These are phyloP conservation scores for Thelaira solivaga DNA, from an alignment of 2,888 invertebrate species.

Conservation along the genomic window DNA sequence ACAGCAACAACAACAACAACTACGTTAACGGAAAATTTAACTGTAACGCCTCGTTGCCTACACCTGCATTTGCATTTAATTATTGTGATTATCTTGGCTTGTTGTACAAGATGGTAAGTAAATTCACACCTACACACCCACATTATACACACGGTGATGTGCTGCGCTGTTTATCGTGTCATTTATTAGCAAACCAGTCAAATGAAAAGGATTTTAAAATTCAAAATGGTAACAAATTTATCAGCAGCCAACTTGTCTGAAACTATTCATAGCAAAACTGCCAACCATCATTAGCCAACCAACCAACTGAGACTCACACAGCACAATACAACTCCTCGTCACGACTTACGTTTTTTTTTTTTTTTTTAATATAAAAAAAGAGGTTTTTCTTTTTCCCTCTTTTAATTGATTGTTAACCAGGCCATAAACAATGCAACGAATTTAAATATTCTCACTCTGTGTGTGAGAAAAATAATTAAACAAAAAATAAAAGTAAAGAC, in stretches of 20 bases:
- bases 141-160: not conserved
- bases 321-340: too few species aligned
- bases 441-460: not conserved
- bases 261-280: slow-evolving; percentile 20
- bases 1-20: slow-evolving; percentile 21
- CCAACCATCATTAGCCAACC: slow-evolving; percentile 16
- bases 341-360: not conserved
- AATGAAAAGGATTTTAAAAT: slow-evolving; percentile 22
- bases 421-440: slow-evolving; percentile 16
- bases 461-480: not conserved
- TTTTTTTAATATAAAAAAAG: not conserved
- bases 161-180: too few species aligned
- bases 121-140: not conserved
- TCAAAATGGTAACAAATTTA: slow-evolving; percentile 52
- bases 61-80: slow-evolving; percentile 73
- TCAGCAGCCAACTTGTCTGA: slow-evolving; percentile 6
- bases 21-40: slow-evolving; percentile 47
- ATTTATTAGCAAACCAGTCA: slow-evolving; percentile 44
- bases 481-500: slow-evolving; percentile 5
- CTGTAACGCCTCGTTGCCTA: slow-evolving; percentile 65
- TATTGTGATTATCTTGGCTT: slow-evolving; percentile 75
- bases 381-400: slow-evolving; percentile 12
- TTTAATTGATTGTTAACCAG: slow-evolving; percentile 48
- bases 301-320: slow-evolving; percentile 14
- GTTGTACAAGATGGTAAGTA: slow-evolving; percentile 73